Base-by-base conservation (phyloP, 2,113 vertebrate genomes). In the Cranoglanis bouderius region DNA sequence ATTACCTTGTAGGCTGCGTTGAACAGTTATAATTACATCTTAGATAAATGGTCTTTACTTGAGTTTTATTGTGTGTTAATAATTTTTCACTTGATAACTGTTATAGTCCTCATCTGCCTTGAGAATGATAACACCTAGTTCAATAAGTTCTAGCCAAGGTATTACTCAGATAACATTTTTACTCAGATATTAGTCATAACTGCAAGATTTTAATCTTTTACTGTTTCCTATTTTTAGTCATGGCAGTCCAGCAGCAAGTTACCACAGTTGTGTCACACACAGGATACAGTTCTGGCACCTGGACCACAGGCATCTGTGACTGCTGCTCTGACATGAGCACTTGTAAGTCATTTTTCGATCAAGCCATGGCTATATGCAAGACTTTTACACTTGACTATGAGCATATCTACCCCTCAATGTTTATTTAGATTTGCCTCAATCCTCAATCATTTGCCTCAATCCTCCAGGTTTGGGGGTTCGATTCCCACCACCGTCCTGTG, bases 291-390 rank as follows among this genome's bases (percentile, higher is more conserved):
- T 81, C 84, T 0, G 87, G 91, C 0, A 24, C 26, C 2, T 96
- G 95, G 95, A 95, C 90, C 87, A 94, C 93, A 0, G 92, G 86
- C n/a, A 0, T 96, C 18, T 95, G 92, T 14, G 95, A 96, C 38
- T 95, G 94, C 91, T 96, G 91, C 84, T 38, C 59, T 0, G 95
- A 96, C 21, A 92, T 95, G 92, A 72, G 78, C 14, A 94, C 92
- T 72, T 96, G 95, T 96, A 91, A 96, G 93, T 92, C 2, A 83
- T 61, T 40, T 83, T 83, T 26, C 6, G 40, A 3, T 21, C 3
- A 35, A 57, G 13, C n/a, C 18, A 24, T 32, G 3, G 0, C 74
- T 10, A 53, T 75, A 32, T 46, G 7, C n/a, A 55, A 19, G 13
- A 80, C 46, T 29, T 77, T 12, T 51, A n/a, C 13, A 32, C 16